phyloP scores from a whole-genome alignment of 2,888 invertebrate genomes.

The Tetanocera ferruginea region DNA sequence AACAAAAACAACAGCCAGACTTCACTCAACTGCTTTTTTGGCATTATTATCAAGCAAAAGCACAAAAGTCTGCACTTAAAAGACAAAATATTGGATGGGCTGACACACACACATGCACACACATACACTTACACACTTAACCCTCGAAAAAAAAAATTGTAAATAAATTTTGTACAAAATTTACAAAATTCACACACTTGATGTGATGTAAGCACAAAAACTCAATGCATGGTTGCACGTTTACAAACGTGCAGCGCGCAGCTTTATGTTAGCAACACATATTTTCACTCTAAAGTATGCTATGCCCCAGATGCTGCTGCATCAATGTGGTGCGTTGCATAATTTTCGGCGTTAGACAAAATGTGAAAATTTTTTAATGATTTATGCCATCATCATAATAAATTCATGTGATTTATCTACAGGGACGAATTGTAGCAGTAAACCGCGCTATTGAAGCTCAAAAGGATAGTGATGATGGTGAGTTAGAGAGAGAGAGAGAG shows the following conservation, averaged over 20 bases:
- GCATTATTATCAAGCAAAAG: not conserved
- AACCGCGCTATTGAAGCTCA: not conserved
- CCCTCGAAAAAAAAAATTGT: not conserved
- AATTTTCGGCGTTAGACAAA: slow-evolving; percentile 41
- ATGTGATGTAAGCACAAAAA: not conserved
- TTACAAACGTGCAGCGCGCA: not conserved
- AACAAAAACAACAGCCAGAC: not conserved
- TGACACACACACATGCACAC: not conserved
- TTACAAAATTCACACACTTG: not conserved
- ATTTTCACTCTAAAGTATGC: slow-evolving; percentile 48
- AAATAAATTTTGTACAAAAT: not conserved
- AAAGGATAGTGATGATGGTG: not conserved
- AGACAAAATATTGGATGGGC: not conserved
- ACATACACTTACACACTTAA: not conserved
- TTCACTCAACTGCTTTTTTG: not conserved
- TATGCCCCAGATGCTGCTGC: slow-evolving; percentile 44
- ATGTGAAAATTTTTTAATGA: slow-evolving; percentile 50
- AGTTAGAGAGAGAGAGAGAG: not conserved
- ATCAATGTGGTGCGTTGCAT: slow-evolving; percentile 9
- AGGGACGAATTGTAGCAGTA: slow-evolving; percentile 36
- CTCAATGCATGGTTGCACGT: not conserved
- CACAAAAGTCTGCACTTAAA: not conserved
- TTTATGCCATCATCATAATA: slow-evolving; percentile 69
- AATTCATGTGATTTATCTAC: slow-evolving; percentile 67
- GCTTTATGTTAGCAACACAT: slow-evolving; percentile 52